Evolutionary conservation across 2,888 invertebrate genomes (phyloP).

Genomic region (Himalopsyche tibetana): DNA sequence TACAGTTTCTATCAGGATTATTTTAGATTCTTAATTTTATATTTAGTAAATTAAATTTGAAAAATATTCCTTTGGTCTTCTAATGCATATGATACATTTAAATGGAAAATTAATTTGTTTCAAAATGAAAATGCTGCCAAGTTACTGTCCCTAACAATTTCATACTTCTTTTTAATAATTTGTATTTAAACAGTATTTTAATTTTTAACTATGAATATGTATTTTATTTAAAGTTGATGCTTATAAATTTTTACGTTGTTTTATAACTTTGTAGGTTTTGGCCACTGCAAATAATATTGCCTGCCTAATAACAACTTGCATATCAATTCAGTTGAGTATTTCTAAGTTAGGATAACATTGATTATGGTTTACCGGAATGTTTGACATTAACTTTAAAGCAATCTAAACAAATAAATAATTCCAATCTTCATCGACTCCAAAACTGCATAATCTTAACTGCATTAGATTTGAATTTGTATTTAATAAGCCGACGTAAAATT

Average conservation of each 20-base stretch:
- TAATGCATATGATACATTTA: too few species aligned
- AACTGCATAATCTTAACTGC: too few species aligned
- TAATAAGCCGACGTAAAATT: too few species aligned
- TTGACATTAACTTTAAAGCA: constrained; percentile 2
- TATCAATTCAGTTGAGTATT: constrained; percentile 66
- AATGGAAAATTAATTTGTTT: too few species aligned
- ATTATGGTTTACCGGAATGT: constrained; percentile 42
- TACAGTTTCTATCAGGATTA: too few species aligned
- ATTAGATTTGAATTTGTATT: too few species aligned
- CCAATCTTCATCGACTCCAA: too few species aligned
- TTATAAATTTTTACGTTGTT: neutral
- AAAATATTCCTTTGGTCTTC: too few species aligned
- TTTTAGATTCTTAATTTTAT: too few species aligned
- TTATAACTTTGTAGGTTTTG: constrained; percentile 49
- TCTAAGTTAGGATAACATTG: constrained; percentile 58
- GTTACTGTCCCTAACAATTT: neutral
- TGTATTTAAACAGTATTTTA: neutral
- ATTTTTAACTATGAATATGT: neutral
- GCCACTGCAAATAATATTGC: constrained; percentile 46
- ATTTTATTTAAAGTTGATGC: neutral
- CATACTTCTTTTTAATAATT: neutral
- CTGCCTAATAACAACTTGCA: constrained; percentile 64
- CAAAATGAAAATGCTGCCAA: neutral
- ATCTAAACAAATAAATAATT: too few species aligned
- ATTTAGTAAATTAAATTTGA: too few species aligned